A percentile compares a stretch with the other conserved stretches of the same genome.
Conservation (phyloP, 92 coral and sea anemone genomes). For the Palythoa caribaeorum region DNA sequence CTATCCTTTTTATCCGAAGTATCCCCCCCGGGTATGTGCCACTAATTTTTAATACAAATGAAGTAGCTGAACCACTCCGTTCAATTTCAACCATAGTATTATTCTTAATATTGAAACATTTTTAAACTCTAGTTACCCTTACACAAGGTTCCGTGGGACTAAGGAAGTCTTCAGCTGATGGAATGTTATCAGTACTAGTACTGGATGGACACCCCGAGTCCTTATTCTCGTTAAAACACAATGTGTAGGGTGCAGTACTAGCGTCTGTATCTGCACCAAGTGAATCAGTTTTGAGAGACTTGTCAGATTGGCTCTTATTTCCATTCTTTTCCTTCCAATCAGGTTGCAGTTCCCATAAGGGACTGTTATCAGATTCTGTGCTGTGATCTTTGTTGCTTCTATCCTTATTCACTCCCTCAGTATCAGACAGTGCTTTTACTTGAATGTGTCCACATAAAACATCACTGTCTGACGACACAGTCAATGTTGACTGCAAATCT, state of each 20-base stretch:
- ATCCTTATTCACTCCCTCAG: neutral
- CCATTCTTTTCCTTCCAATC: slow-evolving; percentile 11
- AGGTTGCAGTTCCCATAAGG: slow-evolving; percentile 31
- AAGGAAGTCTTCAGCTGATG: neutral
- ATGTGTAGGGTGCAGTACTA: neutral
- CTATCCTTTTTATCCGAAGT: too few relatives aligned
- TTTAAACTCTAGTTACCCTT: slow-evolving; percentile 24
- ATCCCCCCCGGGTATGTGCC: too few relatives aligned
- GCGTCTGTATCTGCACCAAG: neutral
- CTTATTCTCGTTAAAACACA: slow-evolving; percentile 51
- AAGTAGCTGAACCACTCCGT: neutral
- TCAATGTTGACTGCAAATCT: slow-evolving; percentile 36
- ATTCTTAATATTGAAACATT: neutral
- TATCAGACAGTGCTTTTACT: slow-evolving; percentile 16
- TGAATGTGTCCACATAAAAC: slow-evolving; percentile 10
- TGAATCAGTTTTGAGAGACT: neutral
- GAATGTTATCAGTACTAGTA: slow-evolving; percentile 57
- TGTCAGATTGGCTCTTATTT: neutral
- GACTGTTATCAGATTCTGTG: neutral
- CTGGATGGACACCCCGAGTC: slow-evolving; percentile 71
- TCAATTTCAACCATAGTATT: neutral
- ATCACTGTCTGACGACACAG: slow-evolving; percentile 34
- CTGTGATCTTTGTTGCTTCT: neutral
- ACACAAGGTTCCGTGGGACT: neutral
- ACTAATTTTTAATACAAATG: too few relatives aligned